These are phyloP conservation scores for Xiphias gladius DNA, from an alignment of 2,113 vertebrate genomes.

Conservation along the genomic window DNA sequence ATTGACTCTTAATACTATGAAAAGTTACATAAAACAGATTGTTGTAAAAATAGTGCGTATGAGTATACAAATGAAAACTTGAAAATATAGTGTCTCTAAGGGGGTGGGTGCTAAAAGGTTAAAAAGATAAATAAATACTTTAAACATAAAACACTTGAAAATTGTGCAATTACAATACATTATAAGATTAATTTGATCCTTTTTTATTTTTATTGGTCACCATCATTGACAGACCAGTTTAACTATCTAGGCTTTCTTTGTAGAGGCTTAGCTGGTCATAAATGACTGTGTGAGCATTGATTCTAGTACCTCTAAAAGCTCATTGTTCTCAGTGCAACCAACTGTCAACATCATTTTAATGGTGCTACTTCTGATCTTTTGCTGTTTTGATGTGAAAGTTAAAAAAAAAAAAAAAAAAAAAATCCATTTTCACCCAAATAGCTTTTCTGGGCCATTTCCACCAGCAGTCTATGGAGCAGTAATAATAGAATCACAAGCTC, in stretches of 20 bases:
- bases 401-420: slow-evolving; percentile 24
- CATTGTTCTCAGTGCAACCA: slow-evolving; percentile 35
- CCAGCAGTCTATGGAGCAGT: slow-evolving; percentile 45
- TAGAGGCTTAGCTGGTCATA: neutral
- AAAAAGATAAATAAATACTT: neutral
- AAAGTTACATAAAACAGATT: too few species aligned
- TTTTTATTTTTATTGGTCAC: neutral
- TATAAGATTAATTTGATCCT: neutral
- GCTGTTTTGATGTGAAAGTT: slow-evolving; percentile 38
- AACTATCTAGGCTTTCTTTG: neutral
- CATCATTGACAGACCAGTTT: neutral
- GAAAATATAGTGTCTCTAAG: neutral
- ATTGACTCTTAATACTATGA: neutral
- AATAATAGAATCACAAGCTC: slow-evolving; percentile 67
- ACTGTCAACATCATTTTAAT: slow-evolving; percentile 24
- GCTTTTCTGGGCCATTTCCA: slow-evolving; percentile 64
- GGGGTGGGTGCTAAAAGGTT: too few species aligned
- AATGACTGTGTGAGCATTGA: neutral
- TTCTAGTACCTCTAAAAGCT: slow-evolving; percentile 6
- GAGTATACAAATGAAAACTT: neutral
- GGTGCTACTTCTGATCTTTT: slow-evolving; percentile 32
- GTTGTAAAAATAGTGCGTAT: too few species aligned
- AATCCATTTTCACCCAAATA: slow-evolving; percentile 55
- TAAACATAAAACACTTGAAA: neutral
- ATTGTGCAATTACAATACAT: neutral